Conservation (phyloP, 2,888 invertebrate species). For the Pyrrhosoma nymphula region DNA sequence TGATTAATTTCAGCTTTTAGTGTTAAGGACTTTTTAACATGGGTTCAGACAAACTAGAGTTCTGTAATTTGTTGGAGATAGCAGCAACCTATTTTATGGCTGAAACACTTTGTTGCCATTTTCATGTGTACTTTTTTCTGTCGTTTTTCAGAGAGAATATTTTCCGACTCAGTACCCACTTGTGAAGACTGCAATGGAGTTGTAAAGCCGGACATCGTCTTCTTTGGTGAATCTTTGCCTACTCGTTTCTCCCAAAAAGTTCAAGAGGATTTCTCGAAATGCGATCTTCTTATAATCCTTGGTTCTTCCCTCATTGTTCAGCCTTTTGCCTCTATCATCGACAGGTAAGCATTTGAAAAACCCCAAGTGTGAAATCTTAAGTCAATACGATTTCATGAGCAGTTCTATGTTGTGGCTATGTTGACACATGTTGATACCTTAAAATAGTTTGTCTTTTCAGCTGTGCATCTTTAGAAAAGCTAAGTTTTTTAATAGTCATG, state of each 20-base stretch:
- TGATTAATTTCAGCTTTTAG: no score
- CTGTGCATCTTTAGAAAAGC: no score
- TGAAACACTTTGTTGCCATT: no score
- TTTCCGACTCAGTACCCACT: conserved; percentile 86
- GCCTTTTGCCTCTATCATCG: conserved; percentile 94
- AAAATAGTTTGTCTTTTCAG: no score
- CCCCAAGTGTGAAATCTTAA: neutral
- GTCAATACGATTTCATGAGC: neutral
- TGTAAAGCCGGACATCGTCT: conserved; percentile 97
- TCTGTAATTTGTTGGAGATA: no score
- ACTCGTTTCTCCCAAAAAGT: conserved; percentile 86
- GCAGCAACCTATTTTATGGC: no score
- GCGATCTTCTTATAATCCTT: conserved; percentile 95
- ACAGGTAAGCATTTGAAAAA: conserved; percentile 81
- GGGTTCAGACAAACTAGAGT: no score
- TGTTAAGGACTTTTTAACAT: no score
- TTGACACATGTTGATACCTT: no score
- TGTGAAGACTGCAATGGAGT: conserved; percentile 88
- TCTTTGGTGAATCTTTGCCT: conserved; percentile 96
- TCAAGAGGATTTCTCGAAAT: conserved; percentile 88
- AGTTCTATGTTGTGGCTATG: no score
- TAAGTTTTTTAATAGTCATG: no score
- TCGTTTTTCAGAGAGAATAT: conserved; percentile 86
- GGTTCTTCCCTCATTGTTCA: conserved; percentile 97
- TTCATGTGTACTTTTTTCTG: conserved; percentile 70